Evolutionary conservation across 1,140 invertebrate genomes (phyloP).

Genomic region (Amphibalanus amphitrite): DNA sequence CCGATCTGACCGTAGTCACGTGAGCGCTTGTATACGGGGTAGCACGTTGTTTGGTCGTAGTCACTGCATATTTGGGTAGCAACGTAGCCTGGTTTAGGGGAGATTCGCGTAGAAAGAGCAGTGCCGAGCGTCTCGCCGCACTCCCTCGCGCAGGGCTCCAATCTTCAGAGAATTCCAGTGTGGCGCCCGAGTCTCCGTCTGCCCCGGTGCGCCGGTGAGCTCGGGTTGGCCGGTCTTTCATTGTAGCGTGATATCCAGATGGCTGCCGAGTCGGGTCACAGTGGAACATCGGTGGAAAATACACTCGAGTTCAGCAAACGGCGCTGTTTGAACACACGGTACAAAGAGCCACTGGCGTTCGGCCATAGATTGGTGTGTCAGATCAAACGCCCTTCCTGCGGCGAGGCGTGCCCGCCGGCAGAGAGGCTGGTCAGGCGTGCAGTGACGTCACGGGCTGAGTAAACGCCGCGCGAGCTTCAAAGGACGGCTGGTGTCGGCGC

Average conservation of each 20-base stretch:
- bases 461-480: too few relatives aligned
- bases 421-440: too few relatives aligned
- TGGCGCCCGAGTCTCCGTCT: neutral
- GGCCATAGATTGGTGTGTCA: neutral
- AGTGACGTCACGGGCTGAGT: too few relatives aligned
- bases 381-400: neutral
- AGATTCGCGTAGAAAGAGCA: neutral
- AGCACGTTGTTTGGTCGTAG: neutral
- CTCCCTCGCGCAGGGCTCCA: neutral
- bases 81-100: neutral
- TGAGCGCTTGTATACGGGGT: neutral
- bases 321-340: neutral
- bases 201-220: too few relatives aligned
- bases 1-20: neutral
- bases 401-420: too few relatives aligned
- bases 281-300: neutral
- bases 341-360: neutral
- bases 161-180: neutral
- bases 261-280: too few relatives aligned
- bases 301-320: neutral
- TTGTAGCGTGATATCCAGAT: neutral
- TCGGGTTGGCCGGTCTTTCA: neutral
- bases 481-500: too few relatives aligned
- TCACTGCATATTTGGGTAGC: neutral
- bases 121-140: neutral